Base-by-base conservation (phyloP, 1,140 invertebrate genomes). In the Aporrectodea caliginosa region DNA sequence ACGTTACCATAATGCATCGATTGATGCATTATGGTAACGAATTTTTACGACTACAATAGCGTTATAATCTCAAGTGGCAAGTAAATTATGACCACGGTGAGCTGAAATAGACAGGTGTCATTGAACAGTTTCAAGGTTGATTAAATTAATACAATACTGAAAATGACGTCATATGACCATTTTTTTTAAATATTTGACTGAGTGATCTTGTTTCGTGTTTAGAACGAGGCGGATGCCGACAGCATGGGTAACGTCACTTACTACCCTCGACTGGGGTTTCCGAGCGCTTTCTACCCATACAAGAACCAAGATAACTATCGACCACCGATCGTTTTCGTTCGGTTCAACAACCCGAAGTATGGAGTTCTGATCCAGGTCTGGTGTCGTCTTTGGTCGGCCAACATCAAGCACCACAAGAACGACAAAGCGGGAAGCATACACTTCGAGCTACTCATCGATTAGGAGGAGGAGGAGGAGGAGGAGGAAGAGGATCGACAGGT, bases 351-450 rank as follows among this genome's bases (percentile, higher is more conserved):
- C 27, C 77, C 69, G 27, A 69, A 33, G 58, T 35, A 30, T 12
- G 77, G 77, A 22, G 34, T 30, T 1, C 34, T 78, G 0, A 71
- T 78, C 31, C 58, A 70, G 69, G 68, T 78, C 16, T 70, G 69
- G 58, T 78, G 77, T 30, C 58, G 69, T 29, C 30, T 78, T 35
- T 78, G 77, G 77, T 35, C 77, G 16, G 58, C 58, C 58, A 78
- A 78, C 31, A 78, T 78, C 2, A 70, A 70, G 31, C 77, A 78
- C 69, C 58, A 78, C 77, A 78, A 69, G 31, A 78, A 78, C 77
- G 77, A 78, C 34, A 69, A 71, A 29, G 77, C 77, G 2, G 77
- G 77, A 22, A 78, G 77, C 31, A 71, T 78, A 30, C 77, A 78
- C 34, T 78, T 78, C 69, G 77, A 78, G 69, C n/a, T 78, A 1